Evolutionary conservation across 2,797 vertebrate genomes (phyloP).

Genomic region (Hyperoplus lanceolatus): DNA sequence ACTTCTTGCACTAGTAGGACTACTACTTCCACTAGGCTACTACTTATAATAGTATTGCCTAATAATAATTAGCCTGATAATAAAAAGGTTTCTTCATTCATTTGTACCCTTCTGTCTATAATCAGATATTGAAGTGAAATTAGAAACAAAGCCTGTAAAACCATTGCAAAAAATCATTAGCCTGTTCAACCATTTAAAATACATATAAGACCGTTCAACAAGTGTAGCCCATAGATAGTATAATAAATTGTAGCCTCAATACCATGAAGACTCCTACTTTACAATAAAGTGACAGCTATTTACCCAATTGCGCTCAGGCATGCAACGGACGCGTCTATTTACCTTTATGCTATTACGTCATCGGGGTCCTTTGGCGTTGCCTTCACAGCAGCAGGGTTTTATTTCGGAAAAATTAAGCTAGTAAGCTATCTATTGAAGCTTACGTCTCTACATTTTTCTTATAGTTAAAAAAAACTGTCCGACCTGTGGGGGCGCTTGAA

Average conservation of each 20-base stretch:
- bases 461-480: background rate
- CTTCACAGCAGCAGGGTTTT: constrained; percentile 21
- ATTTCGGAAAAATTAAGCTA: constrained; percentile 13
- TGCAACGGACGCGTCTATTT: background rate
- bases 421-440: constrained; percentile 9
- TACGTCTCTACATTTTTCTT: no score
- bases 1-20: no score
- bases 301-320: constrained; percentile 57
- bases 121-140: background rate
- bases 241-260: no score
- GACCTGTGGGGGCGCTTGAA: background rate
- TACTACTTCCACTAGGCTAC: no score
- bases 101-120: background rate
- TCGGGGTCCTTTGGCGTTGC: constrained; percentile 45
- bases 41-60: background rate
- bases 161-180: no score
- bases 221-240: no score
- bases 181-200: background rate
- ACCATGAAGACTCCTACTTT: no score
- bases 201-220: no score
- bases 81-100: no score
- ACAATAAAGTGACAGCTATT: background rate
- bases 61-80: no score
- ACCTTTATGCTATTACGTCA: constrained; percentile 13
- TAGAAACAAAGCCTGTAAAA: background rate